Percentiles rank a stretch among this genome's conserved stretches.
These are phyloP conservation scores for Psilopsiagon aurifrons DNA, from an alignment of 2,113 vertebrate species.

Conservation along the genomic window DNA sequence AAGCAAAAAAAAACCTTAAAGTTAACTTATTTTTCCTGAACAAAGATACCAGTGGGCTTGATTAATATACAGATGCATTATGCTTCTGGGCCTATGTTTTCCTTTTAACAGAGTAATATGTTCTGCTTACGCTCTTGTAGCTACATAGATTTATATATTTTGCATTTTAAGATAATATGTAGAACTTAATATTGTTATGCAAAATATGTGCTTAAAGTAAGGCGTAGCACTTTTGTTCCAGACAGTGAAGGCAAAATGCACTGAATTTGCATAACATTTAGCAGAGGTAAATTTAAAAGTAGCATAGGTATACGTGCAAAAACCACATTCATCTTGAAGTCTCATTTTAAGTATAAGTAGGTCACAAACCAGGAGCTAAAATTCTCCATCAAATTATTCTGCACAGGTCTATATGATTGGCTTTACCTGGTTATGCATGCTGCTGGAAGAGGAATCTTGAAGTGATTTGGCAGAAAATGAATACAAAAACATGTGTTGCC, in stretches of 20 bases:
- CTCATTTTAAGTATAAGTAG: neutral
- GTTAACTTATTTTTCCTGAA: neutral
- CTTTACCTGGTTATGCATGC: neutral
- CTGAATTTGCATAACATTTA: slow-evolving; percentile 50
- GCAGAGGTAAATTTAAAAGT: slow-evolving; percentile 13
- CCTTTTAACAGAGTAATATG: slow-evolving; percentile 15
- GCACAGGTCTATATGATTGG: neutral
- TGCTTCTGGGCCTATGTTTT: neutral
- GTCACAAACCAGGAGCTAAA: neutral
- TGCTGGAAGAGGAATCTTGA: neutral
- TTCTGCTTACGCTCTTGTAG: slow-evolving; percentile 32
- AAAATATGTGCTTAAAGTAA: slow-evolving; percentile 37
- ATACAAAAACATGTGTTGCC: neutral
- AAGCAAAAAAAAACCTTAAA: neutral
- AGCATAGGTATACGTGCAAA: neutral
- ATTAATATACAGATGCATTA: slow-evolving; percentile 24
- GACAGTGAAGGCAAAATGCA: neutral
- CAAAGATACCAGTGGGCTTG: slow-evolving; percentile 21
- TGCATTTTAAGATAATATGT: slow-evolving; percentile 50
- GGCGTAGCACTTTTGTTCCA: neutral
- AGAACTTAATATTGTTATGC: slow-evolving; percentile 41
- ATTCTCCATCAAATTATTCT: neutral
- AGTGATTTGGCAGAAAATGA: neutral
- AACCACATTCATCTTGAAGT: neutral
- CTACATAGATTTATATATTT: slow-evolving; percentile 4